Evolutionary conservation across 2,888 invertebrate genomes (phyloP).

Genomic region (Eustalomyia histrio): DNA sequence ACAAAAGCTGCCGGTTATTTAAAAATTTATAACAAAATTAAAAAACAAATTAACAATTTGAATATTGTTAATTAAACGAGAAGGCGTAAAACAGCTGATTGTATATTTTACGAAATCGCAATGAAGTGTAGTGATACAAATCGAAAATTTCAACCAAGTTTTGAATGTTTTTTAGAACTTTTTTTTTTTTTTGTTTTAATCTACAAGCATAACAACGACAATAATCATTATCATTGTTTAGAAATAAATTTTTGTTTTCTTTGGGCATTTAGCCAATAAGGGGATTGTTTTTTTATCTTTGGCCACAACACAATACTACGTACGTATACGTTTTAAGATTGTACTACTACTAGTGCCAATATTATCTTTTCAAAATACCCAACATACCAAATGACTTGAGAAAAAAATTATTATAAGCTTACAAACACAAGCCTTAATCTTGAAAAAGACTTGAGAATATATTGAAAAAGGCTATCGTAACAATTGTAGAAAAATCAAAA

Average conservation of each 20-base stretch:
- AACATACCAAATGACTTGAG: no score
- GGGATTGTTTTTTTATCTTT: slow-evolving; percentile 45
- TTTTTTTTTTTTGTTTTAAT: slow-evolving; percentile 34
- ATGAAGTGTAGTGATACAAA: not conserved
- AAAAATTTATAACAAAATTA: not conserved
- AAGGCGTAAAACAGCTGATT: slow-evolving; percentile 54
- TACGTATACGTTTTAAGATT: no score
- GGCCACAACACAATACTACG: slow-evolving; percentile 27
- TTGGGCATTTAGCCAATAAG: slow-evolving; percentile 46
- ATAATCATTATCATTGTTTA: not conserved
- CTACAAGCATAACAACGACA: slow-evolving; percentile 38
- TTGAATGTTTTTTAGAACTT: not conserved
- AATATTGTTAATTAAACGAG: slow-evolving; percentile 45
- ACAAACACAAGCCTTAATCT: no score
- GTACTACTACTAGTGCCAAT: slow-evolving; percentile 38
- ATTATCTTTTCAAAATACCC: slow-evolving; percentile 23
- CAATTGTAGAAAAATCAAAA: no score
- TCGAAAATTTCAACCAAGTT: not conserved
- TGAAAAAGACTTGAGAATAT: no score
- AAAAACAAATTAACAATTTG: not conserved
- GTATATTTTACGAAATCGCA: slow-evolving; percentile 27
- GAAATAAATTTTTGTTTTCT: not conserved
- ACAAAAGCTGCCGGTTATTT: not conserved
- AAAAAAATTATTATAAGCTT: no score
- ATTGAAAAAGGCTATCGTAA: no score